Conservation (phyloP, 1,140 invertebrate genomes). For the Drosophila parvula region DNA sequence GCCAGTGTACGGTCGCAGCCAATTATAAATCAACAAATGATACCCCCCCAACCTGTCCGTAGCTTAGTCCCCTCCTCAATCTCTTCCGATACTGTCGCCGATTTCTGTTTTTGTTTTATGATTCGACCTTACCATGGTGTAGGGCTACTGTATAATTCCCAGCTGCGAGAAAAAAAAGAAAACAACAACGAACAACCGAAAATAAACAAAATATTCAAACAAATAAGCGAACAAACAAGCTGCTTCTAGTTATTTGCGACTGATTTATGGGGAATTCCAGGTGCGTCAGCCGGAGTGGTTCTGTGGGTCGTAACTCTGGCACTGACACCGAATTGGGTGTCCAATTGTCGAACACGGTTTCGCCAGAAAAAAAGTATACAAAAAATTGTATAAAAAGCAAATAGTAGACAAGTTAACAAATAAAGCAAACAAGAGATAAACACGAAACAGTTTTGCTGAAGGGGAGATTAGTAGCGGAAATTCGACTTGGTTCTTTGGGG, state of each 20-base stretch:
- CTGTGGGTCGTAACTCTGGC: slow-evolving; percentile 24
- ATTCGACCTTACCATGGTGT: slow-evolving; percentile 33
- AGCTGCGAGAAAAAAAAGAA: slow-evolving; percentile 22
- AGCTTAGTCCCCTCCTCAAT: slow-evolving; percentile 8
- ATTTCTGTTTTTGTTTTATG: slow-evolving; percentile 23
- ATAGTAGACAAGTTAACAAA: slow-evolving; percentile 50
- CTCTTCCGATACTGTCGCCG: slow-evolving; percentile 29
- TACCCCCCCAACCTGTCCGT: slow-evolving; percentile 21
- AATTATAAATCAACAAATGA: slow-evolving; percentile 55
- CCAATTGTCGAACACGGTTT: slow-evolving; percentile 48
- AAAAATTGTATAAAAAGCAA: slow-evolving; percentile 52
- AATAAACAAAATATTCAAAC: slow-evolving; percentile 62
- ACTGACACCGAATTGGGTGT: slow-evolving; percentile 34
- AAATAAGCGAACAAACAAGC: slow-evolving; percentile 71
- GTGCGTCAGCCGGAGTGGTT: slow-evolving; percentile 63
- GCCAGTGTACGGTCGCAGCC: slow-evolving; percentile 32
- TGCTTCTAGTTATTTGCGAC: slow-evolving; percentile 76
- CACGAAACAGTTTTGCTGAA: slow-evolving; percentile 6
- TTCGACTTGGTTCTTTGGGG: neutral
- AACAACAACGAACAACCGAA: slow-evolving; percentile 12
- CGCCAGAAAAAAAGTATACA: slow-evolving; percentile 50
- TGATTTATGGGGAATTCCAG: slow-evolving; percentile 82
- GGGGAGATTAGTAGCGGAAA: slow-evolving; percentile 5
- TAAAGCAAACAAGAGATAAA: slow-evolving; percentile 25
- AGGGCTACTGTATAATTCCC: slow-evolving; percentile 74